phyloP scores from a whole-genome alignment of 1,140 invertebrate species.

The Drosophila repleta region DNA sequence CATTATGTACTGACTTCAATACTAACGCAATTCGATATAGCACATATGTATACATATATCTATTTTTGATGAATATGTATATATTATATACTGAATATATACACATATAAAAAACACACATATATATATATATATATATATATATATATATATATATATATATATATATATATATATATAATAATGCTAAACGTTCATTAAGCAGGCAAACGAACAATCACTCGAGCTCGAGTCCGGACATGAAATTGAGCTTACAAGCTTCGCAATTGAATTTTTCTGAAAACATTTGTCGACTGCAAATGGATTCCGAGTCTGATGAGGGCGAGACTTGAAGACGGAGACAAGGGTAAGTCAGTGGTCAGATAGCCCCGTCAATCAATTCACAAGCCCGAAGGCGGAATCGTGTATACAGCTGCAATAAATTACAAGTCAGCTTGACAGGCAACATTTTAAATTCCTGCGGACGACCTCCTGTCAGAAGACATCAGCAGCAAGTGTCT shows the following conservation, averaged over 20 bases:
- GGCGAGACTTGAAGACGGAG: neutral
- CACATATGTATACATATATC: no score
- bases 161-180: conserved; percentile 34
- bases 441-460: conserved; percentile 66
- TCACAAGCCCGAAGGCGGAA: conserved; percentile 7
- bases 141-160: conserved; percentile 15
- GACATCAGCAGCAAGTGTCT: conserved; percentile 23
- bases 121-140: no score
- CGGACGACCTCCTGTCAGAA: conserved; percentile 42
- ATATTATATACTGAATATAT: no score
- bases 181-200: conserved; percentile 45
- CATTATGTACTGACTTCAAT: no score
- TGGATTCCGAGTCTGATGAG: conserved; percentile 1
- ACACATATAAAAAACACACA: no score
- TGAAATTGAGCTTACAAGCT: conserved; percentile 45
- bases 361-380: conserved; percentile 28
- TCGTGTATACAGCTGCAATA: conserved; percentile 53
- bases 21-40: no score
- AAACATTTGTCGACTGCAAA: conserved; percentile 55
- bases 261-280: conserved; percentile 58
- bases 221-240: conserved; percentile 17
- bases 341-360: conserved; percentile 28
- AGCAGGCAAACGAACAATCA: conserved; percentile 24
- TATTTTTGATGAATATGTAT: no score
- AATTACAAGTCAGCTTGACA: conserved; percentile 67